Evolutionary conservation across 2,797 vertebrate species (phyloP).

Genomic region (Microcaecilia unicolor): DNA sequence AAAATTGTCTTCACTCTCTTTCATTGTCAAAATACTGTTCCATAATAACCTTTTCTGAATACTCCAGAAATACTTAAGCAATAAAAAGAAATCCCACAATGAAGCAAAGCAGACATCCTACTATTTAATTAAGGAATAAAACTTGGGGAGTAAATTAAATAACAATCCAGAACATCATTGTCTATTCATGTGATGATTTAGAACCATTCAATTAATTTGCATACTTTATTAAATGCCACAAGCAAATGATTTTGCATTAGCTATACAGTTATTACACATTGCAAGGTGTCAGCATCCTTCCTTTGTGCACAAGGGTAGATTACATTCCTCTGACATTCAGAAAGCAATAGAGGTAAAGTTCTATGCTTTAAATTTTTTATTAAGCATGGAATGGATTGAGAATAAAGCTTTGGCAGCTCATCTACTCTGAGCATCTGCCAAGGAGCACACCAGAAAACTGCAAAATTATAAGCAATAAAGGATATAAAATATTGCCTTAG

Average conservation of each 20-base stretch:
- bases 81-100: background rate
- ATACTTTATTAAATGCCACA: slow-evolving; percentile 48
- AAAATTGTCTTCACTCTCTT: too few relatives aligned
- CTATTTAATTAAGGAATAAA: slow-evolving; percentile 8
- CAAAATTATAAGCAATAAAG: background rate
- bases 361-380: background rate
- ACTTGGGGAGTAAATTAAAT: slow-evolving; percentile 14
- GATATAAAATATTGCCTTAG: background rate
- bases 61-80: too few relatives aligned
- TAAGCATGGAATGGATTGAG: slow-evolving; percentile 3
- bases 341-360: slow-evolving; percentile 14
- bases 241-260: slow-evolving; percentile 43
- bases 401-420: background rate
- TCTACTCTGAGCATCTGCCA: slow-evolving; percentile 5
- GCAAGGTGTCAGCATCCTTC: slow-evolving; percentile 12
- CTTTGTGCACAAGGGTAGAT: slow-evolving; percentile 35
- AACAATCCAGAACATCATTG: slow-evolving; percentile 25
- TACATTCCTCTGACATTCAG: slow-evolving; percentile 25
- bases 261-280: slow-evolving; percentile 17
- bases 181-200: slow-evolving; percentile 34
- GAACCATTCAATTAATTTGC: slow-evolving; percentile 40
- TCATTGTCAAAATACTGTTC: too few relatives aligned
- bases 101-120: background rate
- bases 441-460: background rate
- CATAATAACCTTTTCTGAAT: too few relatives aligned